Base-by-base conservation (phyloP, 2,113 vertebrate species). In the Neogale vison region DNA sequence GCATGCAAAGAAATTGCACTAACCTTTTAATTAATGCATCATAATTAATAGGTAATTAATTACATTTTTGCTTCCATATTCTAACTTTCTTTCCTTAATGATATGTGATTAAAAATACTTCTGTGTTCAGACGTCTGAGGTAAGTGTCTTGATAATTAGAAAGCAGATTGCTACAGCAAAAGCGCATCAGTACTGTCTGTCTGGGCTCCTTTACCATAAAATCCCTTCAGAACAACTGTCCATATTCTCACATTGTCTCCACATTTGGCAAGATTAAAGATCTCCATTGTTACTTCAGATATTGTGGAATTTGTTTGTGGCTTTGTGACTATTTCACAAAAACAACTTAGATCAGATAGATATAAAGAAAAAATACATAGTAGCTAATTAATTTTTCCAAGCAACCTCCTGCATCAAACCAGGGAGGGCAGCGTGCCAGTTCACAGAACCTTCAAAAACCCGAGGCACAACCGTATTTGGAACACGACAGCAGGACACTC, bases 311-410 rank as follows among this genome's bases (percentile, higher is more conserved):
- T 89, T 52, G 4, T 4, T 47, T 61, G 80, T 65, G 29, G 36
- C 59, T n/a, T 93, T 80, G 29, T 67, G 42, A 84, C 17, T 69
- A 47, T 92, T 92, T 83, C 74, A 88, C 18, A 74, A 94, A 69
- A 2, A 50, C 8, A 42, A 34, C 12, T 93, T 87, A 72, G 81
- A 84, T 65, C 0, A 36, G 59, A 87, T 77, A 29, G 10, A 94
- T 86, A 85, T 23, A 65, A 36, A 61, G 91, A 65, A 69, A 52
- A 61, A 29, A 7, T 15, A 34, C 89, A 0, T 31, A 91, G 17
- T 87, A 85, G 90, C 79, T 95, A 23, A 80, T 97, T 94, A n/a
- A 76, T 97, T 96, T 96, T 17, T 86, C 26, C 15, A 57, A 0
- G 90, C 24, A 17, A 4, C 26, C 72, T 76, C 87, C 26, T 11